phyloP scores from a whole-genome alignment of 2,888 invertebrate species.

The Omphaloscelis lunosa region DNA sequence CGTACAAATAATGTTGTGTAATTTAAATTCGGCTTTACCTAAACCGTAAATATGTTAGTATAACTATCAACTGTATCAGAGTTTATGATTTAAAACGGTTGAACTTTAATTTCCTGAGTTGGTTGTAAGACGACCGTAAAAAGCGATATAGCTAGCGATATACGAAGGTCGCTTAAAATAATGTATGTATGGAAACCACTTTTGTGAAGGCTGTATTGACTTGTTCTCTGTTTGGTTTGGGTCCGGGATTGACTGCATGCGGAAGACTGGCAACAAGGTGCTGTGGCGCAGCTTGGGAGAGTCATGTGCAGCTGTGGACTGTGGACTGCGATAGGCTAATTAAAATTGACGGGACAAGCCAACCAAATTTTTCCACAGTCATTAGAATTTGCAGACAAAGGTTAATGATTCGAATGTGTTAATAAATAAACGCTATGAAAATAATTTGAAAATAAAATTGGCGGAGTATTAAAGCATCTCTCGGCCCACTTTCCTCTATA shows the following conservation, averaged over 20 bases:
- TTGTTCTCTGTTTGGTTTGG: neutral
- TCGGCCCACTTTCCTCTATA: neutral
- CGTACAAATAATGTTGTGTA: too few relatives aligned
- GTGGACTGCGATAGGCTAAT: neutral
- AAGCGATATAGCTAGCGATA: conserved; percentile 1
- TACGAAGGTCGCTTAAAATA: conserved; percentile 32
- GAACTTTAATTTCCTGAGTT: conserved; percentile 58
- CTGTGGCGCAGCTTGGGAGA: neutral
- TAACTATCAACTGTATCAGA: conserved; percentile 31
- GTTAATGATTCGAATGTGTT: neutral
- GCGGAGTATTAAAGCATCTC: neutral
- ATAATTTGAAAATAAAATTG: neutral
- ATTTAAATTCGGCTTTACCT: neutral
- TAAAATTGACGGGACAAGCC: neutral
- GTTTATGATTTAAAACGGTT: conserved; percentile 53
- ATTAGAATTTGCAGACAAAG: neutral
- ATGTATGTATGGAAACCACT: neutral
- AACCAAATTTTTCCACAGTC: neutral
- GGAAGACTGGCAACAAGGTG: neutral
- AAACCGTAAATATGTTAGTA: conserved; percentile 5
- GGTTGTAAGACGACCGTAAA: conserved; percentile 34
- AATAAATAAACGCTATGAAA: neutral
- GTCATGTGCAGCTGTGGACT: too few relatives aligned
- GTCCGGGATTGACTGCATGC: too few relatives aligned
- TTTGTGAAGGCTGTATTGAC: neutral